Base-by-base conservation (phyloP, 64 coral and sea anemone species). In the Montipora capricornis region DNA sequence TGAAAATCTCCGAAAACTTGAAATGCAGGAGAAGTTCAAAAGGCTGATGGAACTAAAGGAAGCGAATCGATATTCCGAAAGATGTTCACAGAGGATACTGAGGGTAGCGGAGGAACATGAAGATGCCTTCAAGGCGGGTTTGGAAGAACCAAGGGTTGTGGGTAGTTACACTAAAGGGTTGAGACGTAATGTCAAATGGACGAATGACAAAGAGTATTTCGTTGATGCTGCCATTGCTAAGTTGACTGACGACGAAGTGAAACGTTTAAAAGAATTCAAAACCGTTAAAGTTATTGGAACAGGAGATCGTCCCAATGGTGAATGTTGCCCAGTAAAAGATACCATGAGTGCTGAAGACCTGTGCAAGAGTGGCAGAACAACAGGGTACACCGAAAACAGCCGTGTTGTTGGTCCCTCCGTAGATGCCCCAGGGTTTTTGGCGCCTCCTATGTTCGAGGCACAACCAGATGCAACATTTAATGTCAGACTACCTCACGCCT, bases 211-310 rank as follows among this genome's bases (percentile, higher is more conserved):
- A 12, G 17, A 80, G n/a, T 81, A 81, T 14, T 81, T 37, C 55
- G 55, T 81, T 5, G 79, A 81, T 81, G 79, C 79, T 81, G 79
- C 79, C n/a, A 22, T 81, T 81, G 79, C 79, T 60, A 19, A 60
- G 79, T 81, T 81, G 79, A 60, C 3, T 6, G 6, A 0, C 26
- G 8, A 29, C 11, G 79, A 81, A 81, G 52, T 61, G 11, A 4
- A 29, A 2, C 9, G n/a, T 29, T 59, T 81, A 60, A 58, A 22
- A 58, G 79, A 29, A 3, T 12, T 5, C 2, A 4, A 10, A 17
- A 29, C n/a, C 22, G 12, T 22, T 81, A 10, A 61, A 81, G 9
- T 81, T 10, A 11, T 81, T 81, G n/a, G 6, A 4, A 81, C 79
- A 22, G 52, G 12, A 7, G 15, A 6, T 24, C 0, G 6, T 7